A percentile compares a stretch with the other conserved stretches of the same genome.
These are phyloP conservation scores for Chaetops frenatus DNA, from an alignment of 2,113 vertebrate genomes.

Conservation along the genomic window DNA sequence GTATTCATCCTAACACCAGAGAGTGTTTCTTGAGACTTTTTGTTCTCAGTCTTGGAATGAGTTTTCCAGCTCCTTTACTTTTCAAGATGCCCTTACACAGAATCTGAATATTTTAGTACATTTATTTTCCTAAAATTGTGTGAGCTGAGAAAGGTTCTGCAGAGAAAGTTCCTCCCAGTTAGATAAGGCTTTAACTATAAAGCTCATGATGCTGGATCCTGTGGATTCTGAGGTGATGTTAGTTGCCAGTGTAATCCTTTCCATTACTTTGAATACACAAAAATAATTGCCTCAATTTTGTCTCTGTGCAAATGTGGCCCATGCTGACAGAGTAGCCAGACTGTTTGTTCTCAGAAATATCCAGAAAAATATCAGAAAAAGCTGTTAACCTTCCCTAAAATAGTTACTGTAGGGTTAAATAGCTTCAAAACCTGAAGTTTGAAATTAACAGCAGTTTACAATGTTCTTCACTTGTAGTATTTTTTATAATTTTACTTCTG, in stretches of 20 bases:
- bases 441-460: background rate
- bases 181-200: background rate
- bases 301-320: background rate
- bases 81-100: background rate
- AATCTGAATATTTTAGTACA: background rate
- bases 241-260: background rate
- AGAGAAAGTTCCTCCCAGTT: background rate
- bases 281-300: background rate
- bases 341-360: background rate
- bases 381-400: background rate
- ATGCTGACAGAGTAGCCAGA: background rate
- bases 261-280: background rate
- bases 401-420: background rate
- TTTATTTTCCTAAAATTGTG: background rate
- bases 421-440: background rate
- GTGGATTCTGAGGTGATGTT: background rate
- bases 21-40: background rate
- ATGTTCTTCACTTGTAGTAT: background rate
- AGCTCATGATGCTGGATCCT: background rate
- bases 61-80: background rate
- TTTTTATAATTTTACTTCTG: background rate
- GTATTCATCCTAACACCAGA: background rate
- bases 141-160: background rate
- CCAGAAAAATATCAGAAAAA: background rate
- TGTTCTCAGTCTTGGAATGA: background rate